Base-by-base conservation (phyloP, 2,888 invertebrate species). In the Ornithoptera priamus region DNA sequence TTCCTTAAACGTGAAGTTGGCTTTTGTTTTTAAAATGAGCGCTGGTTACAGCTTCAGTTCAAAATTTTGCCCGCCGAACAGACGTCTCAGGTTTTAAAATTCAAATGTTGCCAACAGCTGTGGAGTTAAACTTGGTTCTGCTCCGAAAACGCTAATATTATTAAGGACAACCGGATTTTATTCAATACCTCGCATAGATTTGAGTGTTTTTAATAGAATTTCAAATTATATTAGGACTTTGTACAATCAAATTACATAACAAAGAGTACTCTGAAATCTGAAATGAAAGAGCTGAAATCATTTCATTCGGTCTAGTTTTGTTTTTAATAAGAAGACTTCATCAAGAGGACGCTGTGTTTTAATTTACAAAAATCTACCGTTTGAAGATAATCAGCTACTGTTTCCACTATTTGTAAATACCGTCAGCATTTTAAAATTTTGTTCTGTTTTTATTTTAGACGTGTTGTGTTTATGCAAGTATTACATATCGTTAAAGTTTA, bases 1-100 rank as follows among this genome's bases (percentile, higher is more conserved):
- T 82, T 83, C 78, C 74, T 70, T 73, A 76, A 76, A 76, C 79
- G 79, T 82, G 81, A 81, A 77, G 64, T 64, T 70, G 60, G 60
- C 67, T 70, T 63, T 70, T 70, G 70, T 70, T 70, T 70, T 70
- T 64, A 70, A 70, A 70, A 70, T 60, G 64, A 64, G 67, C 64
- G 63, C 60, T 61, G 53, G 56, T 59, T 60, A 39, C 30, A 65
- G 70, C 64, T 67, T 56, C 46, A 60, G 46, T 63, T 63, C 18
- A 39, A 60, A 67, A 64, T 61, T 70, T 63, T 17, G 67, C 53
- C 18, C 12, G n/a, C 57, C 15, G 50, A n/a, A 22, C 18, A 60
- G 60, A 56, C 42, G 46, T 53, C 50, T 20, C 30, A 46, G 57
- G 58, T 61, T 66, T 68, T 57, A 57, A 60, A 71, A 71, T 67